Conservation (phyloP, 2,113 vertebrate species). For the Mobula hypostoma region DNA sequence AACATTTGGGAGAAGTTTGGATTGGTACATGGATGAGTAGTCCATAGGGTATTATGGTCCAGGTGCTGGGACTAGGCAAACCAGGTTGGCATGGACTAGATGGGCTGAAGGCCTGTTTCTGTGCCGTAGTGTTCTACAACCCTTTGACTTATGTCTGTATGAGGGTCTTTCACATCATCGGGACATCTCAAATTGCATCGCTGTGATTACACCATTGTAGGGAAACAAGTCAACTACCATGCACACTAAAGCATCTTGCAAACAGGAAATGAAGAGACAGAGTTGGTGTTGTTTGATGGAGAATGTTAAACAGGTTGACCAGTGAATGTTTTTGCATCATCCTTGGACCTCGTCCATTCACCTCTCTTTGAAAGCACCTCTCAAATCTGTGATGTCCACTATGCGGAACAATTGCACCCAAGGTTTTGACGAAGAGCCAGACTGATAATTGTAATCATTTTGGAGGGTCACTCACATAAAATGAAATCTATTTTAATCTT, state of each 20-base stretch:
- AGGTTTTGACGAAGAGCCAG: too few species aligned
- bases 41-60: too few species aligned
- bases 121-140: too few species aligned
- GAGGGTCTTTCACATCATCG: not conserved
- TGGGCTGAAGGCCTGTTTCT: too few species aligned
- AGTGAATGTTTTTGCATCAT: not conserved
- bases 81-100: too few species aligned
- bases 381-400: not conserved
- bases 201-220: not conserved
- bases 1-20: too few species aligned
- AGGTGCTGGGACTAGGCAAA: too few species aligned
- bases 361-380: not conserved
- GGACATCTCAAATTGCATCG: not conserved
- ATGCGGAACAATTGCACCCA: too few species aligned
- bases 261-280: not conserved
- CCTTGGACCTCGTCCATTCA: not conserved
- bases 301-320: not conserved
- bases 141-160: not conserved
- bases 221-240: not conserved
- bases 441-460: too few species aligned
- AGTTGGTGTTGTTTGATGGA: not conserved
- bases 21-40: too few species aligned
- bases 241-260: not conserved
- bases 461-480: too few species aligned
- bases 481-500: too few species aligned